Evolutionary conservation across 2,113 vertebrate genomes (phyloP), one percentile per base, ranked within the genome.

Genomic region (Mastomys natalensis): DNA sequence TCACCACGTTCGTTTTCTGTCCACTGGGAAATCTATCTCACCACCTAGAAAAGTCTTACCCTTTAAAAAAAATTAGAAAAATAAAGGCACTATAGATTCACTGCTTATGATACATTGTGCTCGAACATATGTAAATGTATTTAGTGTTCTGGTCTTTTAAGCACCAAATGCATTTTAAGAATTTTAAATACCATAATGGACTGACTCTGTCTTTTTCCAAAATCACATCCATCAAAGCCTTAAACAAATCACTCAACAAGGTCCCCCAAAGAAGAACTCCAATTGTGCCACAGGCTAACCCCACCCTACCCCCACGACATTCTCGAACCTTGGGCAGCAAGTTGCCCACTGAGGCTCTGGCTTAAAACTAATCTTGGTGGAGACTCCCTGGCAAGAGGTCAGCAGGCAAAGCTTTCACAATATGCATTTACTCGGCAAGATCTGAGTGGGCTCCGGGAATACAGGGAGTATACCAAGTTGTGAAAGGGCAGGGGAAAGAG

Each of bases 291-390:
- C 94, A 43, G 58, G 74, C 21, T 55, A 34, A 31, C 48, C 40
- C 92, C 66, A 5, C n/a, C 81, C 81, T 13, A 4, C 45, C 92
- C 92, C 19, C 11, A 64, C 87, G 90, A 48, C 40, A 66, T 81
- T 40, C 90, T 66, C 5, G 0, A 77, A 91, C 78, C 92, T 70
- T 80, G 73, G 26, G 88, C 34, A 29, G 68, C 95, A 85, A 95
- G 95, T 64, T 34, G 73, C 82, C 15, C 76, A 24, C 68, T 8
- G 76, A 73, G 60, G 86, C 91, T 73, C 40, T 3, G 1, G 93
- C 97, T 98, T 94, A 74, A 92, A 93, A 89, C 95, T 96, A 91
- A 97, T 95, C 96, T 96, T 90, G 84, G 74, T 94, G 87, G 0
- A 4, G 43, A 92, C 96, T 97, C 87, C 74, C 90, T 26, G 45